Evolutionary conservation across 2,888 invertebrate species (phyloP).

Genomic region (Trissonchulus sp.): DNA sequence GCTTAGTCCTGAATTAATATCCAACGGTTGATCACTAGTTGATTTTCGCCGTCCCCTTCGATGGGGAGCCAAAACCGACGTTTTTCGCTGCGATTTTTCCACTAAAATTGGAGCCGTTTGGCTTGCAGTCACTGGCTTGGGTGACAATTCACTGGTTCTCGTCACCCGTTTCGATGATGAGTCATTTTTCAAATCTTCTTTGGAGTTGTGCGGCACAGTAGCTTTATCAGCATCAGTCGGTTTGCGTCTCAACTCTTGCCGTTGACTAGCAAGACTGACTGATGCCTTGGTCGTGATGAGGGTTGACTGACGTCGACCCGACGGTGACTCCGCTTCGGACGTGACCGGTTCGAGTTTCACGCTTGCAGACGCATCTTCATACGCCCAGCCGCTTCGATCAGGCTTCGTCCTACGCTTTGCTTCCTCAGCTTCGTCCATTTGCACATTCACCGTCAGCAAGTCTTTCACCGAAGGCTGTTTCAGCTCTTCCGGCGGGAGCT

Average conservation of each 20-base stretch:
- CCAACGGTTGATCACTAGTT: not conserved
- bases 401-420: not conserved
- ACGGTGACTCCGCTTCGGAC: not conserved
- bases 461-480: not conserved
- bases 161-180: not conserved
- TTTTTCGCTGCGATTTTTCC: not conserved
- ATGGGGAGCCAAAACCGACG: not conserved
- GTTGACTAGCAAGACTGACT: not conserved
- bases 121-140: not conserved
- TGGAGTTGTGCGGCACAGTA: not conserved
- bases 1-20: not conserved
- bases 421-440: not conserved
- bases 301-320: not conserved
- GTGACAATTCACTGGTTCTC: too few relatives aligned
- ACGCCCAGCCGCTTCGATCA: not conserved
- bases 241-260: too few relatives aligned
- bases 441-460: not conserved
- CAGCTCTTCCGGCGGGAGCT: not conserved
- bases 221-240: not conserved
- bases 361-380: not conserved
- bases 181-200: not conserved
- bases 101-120: too few relatives aligned
- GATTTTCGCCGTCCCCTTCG: not conserved
- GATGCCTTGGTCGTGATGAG: not conserved
- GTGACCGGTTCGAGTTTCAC: not conserved